Percentiles rank a stretch among this genome's conserved stretches.
Evolutionary conservation across 2,113 vertebrate genomes (phyloP).

Genomic region (Pipra filicauda): DNA sequence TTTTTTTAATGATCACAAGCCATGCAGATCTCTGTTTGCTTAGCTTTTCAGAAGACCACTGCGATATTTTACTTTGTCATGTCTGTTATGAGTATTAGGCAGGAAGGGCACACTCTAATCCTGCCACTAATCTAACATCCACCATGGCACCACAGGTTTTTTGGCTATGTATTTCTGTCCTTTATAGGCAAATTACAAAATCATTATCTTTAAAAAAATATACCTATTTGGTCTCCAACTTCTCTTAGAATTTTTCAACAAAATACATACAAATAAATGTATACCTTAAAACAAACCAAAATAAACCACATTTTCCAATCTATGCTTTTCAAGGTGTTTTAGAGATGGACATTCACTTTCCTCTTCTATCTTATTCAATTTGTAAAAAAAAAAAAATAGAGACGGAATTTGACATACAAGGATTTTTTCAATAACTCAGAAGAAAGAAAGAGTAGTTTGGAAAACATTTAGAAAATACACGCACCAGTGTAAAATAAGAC

Average conservation of each 20-base stretch:
- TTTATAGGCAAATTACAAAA: background rate
- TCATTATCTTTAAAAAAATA: background rate
- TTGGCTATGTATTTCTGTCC: background rate
- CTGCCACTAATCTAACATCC: background rate
- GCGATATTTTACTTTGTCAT: background rate
- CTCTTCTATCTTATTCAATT: background rate
- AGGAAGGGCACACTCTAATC: background rate
- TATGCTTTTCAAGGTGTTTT: background rate
- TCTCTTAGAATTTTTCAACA: background rate
- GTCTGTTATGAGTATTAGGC: background rate
- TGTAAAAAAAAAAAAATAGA: background rate
- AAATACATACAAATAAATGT: background rate
- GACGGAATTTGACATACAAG: background rate
- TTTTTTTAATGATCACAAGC: background rate
- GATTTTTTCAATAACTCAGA: background rate
- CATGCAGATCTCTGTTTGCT: background rate
- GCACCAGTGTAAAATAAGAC: background rate
- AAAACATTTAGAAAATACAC: background rate
- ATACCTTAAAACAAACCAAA: background rate
- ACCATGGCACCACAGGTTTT: background rate
- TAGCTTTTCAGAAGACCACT: background rate
- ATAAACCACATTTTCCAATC: background rate
- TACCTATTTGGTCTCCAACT: background rate
- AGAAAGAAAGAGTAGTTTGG: background rate
- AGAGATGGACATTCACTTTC: background rate